Base-by-base conservation (phyloP, 2,113 vertebrate genomes). In the Nannobrachium achirus region DNA sequence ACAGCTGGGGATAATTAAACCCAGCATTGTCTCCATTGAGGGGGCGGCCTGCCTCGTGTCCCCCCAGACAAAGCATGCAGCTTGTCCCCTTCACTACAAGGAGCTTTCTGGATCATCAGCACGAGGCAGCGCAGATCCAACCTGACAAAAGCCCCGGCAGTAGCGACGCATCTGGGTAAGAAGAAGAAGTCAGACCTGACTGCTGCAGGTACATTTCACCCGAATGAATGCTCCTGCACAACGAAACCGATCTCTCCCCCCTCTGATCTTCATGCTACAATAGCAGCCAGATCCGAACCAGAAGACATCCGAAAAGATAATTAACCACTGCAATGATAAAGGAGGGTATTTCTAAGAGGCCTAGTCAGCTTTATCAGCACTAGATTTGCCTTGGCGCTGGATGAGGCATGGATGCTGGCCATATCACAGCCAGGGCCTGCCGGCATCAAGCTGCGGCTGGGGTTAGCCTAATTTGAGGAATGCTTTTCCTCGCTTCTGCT, bases 1-100 rank as follows among this genome's bases (percentile, higher is more conserved):
- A 77, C 89, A 90, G 86, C 87, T 90, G 88, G 89, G 82, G 86
- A 89, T 89, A 87, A 91, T 90, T 91, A 91, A 91, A 90, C 83
- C 68, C 78, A 84, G 81, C 80, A 87, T 82, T 76, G 79, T 88
- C 87, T 84, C 63, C 48, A 39, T 72, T 71, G 82, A 75, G 80
- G 80, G 84, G 66, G 78, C 56, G 72, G 76, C 75, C 66, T 69
- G 76, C 60, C 69, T 41, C 42, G 70, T 71, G 77, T 78, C 65
- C 67, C 25, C 75, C 76, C 83, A 79, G 76, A 83, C 80, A 53
- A 76, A 73, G 80, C 25, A 33, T 33, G 25, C 81, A 63, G 78
- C 82, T 76, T 59, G 62, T 71, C n/a, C 63, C 19, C 45, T 14
- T 25, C 7, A 14, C 76, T 76, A 51, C 49, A 61, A 42, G 25